A percentile compares a stretch with the other conserved stretches of the same genome.
These are phyloP conservation scores for Python bivittatus DNA, from an alignment of 2,113 vertebrate species.

Conservation along the genomic window DNA sequence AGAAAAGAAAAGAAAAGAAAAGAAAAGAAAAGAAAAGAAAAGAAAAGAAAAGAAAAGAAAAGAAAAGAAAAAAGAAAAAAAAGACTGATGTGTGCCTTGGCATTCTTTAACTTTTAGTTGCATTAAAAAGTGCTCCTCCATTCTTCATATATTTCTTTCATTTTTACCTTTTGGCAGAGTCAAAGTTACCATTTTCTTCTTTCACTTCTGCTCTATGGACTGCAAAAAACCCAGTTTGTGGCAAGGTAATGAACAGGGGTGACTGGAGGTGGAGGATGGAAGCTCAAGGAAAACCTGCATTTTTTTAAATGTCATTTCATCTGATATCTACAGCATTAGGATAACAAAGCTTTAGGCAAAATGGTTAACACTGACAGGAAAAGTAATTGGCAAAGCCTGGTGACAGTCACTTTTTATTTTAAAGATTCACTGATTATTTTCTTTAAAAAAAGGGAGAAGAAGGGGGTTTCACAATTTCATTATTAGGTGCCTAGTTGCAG, in stretches of 20 bases:
- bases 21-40: too few relatives aligned
- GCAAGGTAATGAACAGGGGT: conserved; percentile 17
- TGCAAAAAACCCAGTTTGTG: conserved; percentile 50
- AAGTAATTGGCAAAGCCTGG: conserved; percentile 48
- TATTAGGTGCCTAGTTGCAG: conserved; percentile 19
- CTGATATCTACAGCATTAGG: conserved; percentile 45
- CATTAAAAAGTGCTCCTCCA: background rate
- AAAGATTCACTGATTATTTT: conserved; percentile 38
- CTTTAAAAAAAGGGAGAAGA: background rate
- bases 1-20: background rate
- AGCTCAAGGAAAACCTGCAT: conserved; percentile 58
- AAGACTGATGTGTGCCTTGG: conserved; percentile 36
- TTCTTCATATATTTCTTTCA: conserved; percentile 17
- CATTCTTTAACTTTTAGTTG: conserved; percentile 38
- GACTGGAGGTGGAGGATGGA: conserved; percentile 24
- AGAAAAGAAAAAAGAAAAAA: background rate
- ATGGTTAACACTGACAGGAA: conserved; percentile 58
- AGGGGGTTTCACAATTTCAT: conserved; percentile 4
- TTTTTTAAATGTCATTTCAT: conserved; percentile 53
- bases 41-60: background rate
- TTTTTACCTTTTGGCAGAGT: conserved; percentile 23
- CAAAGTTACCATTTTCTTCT: conserved; percentile 39
- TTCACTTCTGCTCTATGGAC: conserved; percentile 6
- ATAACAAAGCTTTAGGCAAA: conserved; percentile 68
- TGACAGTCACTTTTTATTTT: conserved; percentile 48